Conservation (phyloP, 1,140 invertebrate genomes). For the Rhopalosiphum maidis region DNA sequence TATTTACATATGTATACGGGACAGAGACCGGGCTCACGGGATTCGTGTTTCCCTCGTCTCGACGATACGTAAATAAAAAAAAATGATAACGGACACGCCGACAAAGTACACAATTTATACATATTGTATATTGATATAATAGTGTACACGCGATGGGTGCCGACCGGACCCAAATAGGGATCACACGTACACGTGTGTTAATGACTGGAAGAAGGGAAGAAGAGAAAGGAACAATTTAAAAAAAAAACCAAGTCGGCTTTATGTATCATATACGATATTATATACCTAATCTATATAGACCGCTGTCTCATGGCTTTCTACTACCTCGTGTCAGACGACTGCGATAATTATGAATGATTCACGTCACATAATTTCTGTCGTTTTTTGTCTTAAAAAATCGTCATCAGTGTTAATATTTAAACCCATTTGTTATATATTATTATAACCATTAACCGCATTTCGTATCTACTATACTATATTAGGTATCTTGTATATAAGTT, state of each 20-base stretch:
- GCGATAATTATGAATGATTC: slow-evolving; percentile 15
- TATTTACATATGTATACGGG: neutral
- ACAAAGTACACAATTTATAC: slow-evolving; percentile 34
- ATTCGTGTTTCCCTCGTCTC: slow-evolving; percentile 25
- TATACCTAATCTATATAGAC: neutral
- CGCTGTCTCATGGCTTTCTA: neutral
- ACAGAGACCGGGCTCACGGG: neutral
- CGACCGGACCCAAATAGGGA: neutral
- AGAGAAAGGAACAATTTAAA: neutral
- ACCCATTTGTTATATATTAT: neutral
- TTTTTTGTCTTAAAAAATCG: neutral
- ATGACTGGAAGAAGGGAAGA: neutral
- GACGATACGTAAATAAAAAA: slow-evolving; percentile 20
- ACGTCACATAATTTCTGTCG: neutral
- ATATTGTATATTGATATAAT: slow-evolving; percentile 4
- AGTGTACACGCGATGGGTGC: neutral
- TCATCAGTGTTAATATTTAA: neutral
- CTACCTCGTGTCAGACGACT: neutral
- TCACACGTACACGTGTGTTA: neutral
- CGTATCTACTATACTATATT: neutral
- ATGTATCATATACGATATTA: neutral
- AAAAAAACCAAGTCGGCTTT: slow-evolving; percentile 14
- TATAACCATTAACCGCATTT: neutral
- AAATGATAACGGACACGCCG: slow-evolving; percentile 20
- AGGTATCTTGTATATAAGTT: neutral